Evolutionary conservation across 2,888 invertebrate genomes (phyloP).

Genomic region (Embidobia sp.): DNA sequence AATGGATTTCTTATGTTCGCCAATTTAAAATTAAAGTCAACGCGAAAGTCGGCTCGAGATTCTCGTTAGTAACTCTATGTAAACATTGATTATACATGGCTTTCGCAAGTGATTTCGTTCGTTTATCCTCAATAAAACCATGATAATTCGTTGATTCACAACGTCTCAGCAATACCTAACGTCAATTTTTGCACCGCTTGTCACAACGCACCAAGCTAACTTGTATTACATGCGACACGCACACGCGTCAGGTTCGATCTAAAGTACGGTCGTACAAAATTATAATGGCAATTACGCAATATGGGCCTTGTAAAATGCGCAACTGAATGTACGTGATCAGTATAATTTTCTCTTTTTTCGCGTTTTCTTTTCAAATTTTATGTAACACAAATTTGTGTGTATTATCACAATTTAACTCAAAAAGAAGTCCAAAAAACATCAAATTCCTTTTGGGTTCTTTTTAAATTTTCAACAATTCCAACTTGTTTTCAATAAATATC

Average conservation of each 20-base stretch:
- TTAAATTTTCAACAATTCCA: too few species aligned
- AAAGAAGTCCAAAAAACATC: too few species aligned
- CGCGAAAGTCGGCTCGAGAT: slow-evolving; percentile 34
- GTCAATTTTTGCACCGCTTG: slow-evolving; percentile 42
- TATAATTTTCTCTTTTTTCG: too few species aligned
- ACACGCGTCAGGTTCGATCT: slow-evolving; percentile 53
- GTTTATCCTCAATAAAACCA: slow-evolving; percentile 48
- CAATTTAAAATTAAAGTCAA: slow-evolving; percentile 13
- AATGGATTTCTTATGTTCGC: too few species aligned
- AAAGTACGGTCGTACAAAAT: slow-evolving; percentile 31
- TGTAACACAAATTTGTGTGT: too few species aligned
- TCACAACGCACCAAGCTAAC: slow-evolving; percentile 43
- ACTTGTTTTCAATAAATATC: too few species aligned
- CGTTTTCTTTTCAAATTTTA: too few species aligned
- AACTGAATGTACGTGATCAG: too few species aligned
- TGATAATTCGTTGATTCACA: slow-evolving; percentile 49
- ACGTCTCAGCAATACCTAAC: slow-evolving; percentile 38
- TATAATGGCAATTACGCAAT: too few species aligned
- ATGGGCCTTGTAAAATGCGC: too few species aligned
- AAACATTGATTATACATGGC: slow-evolving; percentile 43
- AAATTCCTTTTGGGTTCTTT: too few species aligned
- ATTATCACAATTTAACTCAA: too few species aligned
- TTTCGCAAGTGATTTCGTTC: slow-evolving; percentile 46
- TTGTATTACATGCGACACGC: slow-evolving; percentile 45
- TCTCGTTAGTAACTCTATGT: slow-evolving; percentile 42